These are phyloP conservation scores for Agelastica alni DNA, from an alignment of 2,888 invertebrate genomes.

Conservation along the genomic window DNA sequence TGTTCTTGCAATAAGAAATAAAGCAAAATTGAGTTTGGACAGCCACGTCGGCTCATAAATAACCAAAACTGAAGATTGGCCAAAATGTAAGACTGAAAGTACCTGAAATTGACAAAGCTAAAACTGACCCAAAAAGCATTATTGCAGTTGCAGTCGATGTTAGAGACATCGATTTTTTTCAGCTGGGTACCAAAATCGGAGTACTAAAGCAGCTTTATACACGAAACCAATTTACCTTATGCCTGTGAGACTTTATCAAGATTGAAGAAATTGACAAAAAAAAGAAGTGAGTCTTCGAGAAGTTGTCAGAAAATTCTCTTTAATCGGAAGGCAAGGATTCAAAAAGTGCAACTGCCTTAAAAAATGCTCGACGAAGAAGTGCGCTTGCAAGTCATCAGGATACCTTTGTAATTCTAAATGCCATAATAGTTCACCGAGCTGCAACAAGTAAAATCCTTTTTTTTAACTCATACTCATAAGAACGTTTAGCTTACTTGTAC, in stretches of 20 bases:
- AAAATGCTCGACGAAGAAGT: background rate
- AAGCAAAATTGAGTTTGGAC: too few species aligned
- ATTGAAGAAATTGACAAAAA: background rate
- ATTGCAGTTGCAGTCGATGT: too few species aligned
- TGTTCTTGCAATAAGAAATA: too few species aligned
- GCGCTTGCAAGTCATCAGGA: background rate
- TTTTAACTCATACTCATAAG: too few species aligned
- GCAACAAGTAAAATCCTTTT: too few species aligned
- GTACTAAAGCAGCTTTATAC: background rate
- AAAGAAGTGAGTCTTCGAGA: background rate
- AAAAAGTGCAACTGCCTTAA: background rate
- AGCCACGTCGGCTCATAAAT: too few species aligned
- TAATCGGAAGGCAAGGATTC: background rate
- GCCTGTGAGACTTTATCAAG: background rate
- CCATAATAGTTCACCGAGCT: background rate
- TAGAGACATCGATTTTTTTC: too few species aligned
- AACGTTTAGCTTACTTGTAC: too few species aligned
- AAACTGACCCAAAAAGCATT: too few species aligned
- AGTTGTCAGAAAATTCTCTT: background rate
- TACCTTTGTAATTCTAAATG: background rate
- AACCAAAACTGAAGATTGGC: too few species aligned
- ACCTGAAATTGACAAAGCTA: too few species aligned
- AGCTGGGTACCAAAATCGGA: background rate
- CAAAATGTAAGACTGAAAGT: too few species aligned
- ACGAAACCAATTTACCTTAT: background rate